These are phyloP conservation scores for Caretta caretta DNA, from an alignment of 2,113 vertebrate genomes.

Conservation along the genomic window DNA sequence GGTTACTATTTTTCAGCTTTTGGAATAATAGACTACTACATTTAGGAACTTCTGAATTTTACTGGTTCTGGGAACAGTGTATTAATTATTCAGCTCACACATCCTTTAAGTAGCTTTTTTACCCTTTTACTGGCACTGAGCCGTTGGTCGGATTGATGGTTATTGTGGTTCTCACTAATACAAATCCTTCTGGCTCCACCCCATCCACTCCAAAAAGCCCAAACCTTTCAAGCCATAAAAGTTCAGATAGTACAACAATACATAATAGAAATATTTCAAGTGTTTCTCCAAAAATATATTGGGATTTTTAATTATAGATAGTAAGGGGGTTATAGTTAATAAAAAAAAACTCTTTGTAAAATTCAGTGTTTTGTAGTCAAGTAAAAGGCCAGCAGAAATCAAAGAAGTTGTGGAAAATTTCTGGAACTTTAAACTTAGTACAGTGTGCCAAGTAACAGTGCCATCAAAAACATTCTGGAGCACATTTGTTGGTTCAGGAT, in stretches of 20 bases:
- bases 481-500: conserved; percentile 48
- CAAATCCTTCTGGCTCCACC: conserved; percentile 6
- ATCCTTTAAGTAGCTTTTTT: conserved; percentile 61
- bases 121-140: conserved; percentile 60
- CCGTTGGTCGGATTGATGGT: conserved; percentile 36
- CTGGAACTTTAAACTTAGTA: conserved; percentile 17
- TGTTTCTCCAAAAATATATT: conserved; percentile 47
- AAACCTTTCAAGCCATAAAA: neutral
- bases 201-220: neutral
- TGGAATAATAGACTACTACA: conserved; percentile 49
- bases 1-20: conserved; percentile 47
- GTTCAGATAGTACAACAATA: conserved; percentile 36
- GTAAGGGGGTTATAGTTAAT: conserved; percentile 31
- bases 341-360: conserved; percentile 54
- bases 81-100: conserved; percentile 65
- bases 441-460: neutral
- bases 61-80: conserved; percentile 22
- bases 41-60: conserved; percentile 59
- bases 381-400: conserved; percentile 36
- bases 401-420: conserved; percentile 56
- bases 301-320: conserved; percentile 55
- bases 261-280: conserved; percentile 35
- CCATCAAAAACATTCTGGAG: conserved; percentile 71
- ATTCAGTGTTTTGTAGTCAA: conserved; percentile 25
- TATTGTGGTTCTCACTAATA: neutral